Conservation (phyloP, 2,888 invertebrate species). For the Uropetala carovei region DNA sequence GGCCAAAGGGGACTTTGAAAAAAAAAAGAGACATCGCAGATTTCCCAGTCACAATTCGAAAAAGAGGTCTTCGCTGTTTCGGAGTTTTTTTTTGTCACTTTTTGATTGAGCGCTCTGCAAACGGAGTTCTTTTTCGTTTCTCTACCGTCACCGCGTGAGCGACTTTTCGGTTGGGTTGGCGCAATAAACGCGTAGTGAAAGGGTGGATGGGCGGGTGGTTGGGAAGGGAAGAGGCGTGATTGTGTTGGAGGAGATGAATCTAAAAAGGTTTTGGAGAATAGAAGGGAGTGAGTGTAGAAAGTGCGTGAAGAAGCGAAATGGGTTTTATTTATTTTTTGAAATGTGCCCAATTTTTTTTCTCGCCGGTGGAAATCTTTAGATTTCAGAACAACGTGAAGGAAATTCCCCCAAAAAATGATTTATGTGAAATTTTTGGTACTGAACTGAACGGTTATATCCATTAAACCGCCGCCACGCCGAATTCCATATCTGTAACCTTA, state of each 20-base stretch:
- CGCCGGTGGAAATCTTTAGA: background rate
- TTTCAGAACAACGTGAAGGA: too few species aligned
- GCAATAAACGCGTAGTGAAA: background rate
- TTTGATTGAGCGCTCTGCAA: background rate
- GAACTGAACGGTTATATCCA: too few species aligned
- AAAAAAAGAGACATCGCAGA: background rate
- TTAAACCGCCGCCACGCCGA: too few species aligned
- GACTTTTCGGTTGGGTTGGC: slow-evolving; percentile 7
- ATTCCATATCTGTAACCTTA: too few species aligned
- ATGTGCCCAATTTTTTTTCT: background rate
- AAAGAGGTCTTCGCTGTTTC: background rate
- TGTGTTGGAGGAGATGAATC: too few species aligned
- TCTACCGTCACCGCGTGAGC: background rate
- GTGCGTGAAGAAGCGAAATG: slow-evolving; percentile 20
- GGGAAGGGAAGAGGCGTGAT: background rate
- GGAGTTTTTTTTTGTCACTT: background rate
- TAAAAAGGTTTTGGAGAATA: background rate
- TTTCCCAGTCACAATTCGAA: background rate
- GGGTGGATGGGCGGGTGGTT: background rate
- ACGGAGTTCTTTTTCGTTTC: background rate
- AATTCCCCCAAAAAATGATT: too few species aligned
- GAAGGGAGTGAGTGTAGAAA: background rate
- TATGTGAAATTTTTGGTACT: too few species aligned
- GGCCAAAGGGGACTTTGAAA: background rate
- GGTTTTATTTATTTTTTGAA: background rate